Conservation (phyloP, 2,113 vertebrate genomes). For the Odobenus rosmarus region DNA sequence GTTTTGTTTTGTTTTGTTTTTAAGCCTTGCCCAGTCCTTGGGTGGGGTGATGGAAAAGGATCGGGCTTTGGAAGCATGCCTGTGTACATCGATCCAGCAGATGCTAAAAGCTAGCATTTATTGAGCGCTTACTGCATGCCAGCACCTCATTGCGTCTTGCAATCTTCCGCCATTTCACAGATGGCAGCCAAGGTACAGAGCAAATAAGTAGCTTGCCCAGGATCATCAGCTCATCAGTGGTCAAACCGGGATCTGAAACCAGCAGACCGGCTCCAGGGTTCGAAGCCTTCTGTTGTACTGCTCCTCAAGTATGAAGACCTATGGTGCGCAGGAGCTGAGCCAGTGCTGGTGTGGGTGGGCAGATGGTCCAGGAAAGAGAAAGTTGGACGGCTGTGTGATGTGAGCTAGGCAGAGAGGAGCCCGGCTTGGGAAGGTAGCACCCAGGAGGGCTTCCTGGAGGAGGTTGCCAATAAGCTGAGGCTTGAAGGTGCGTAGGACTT, state of each 20-base stretch:
- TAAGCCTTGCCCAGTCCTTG: not conserved
- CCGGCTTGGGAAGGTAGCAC: not conserved
- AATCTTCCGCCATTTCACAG: not conserved
- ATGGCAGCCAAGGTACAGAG: not conserved
- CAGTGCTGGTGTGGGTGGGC: not conserved
- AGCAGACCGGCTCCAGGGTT: not conserved
- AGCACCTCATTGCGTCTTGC: not conserved
- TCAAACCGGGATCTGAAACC: not conserved
- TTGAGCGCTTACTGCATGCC: fast-evolving
- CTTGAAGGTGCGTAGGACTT: not conserved
- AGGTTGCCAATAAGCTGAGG: not conserved
- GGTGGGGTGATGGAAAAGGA: not conserved
- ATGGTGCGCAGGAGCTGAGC: not conserved
- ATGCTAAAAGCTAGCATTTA: fast-evolving
- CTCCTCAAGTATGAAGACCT: not conserved
- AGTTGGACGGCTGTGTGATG: not conserved
- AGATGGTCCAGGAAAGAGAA: not conserved
- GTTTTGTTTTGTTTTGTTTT: no score
- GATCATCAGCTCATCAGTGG: not conserved
- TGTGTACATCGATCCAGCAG: fast-evolving
- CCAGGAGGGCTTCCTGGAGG: conserved; percentile 40
- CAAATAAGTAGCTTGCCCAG: not conserved
- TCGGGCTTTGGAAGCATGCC: fast-evolving
- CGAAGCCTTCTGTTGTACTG: not conserved
- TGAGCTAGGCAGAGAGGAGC: not conserved